Evolutionary conservation across 2,888 invertebrate genomes (phyloP), one percentile per base, ranked within the genome.

Genomic region (Elegia similella): DNA sequence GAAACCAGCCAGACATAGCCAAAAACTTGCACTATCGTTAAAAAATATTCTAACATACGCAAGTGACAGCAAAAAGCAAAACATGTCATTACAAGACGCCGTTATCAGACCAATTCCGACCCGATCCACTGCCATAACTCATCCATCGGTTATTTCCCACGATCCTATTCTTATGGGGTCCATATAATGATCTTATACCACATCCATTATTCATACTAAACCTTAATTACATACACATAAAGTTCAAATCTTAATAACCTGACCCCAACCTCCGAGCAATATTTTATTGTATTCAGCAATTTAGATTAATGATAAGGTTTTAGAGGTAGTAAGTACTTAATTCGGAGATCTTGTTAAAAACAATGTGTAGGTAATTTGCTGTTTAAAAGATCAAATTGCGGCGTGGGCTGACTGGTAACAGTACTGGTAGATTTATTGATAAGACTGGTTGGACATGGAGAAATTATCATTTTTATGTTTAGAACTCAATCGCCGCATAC

Each of bases 261-360:
- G 62, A 67, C 60, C 64, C 62, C 68, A 72, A 78, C 72, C 78
- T 81, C 75, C 68, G 67, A 78, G 83, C 83, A 82, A 88, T 88
- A 89, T 88, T 88, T 90, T 90, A 90, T 89, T 88, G 87, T 88
- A 89, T 88, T 88, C 88, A 71, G 82, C 90, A 89, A 91, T 91
- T 90, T 90, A 90, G 90, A 91, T 91, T 88, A 86, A 90, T 90
- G 90, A 91, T 91, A 90, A 90, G 82, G 82, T 80, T 86, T 82
- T 81, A 81, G 83, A 84, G 80, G 80, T 75, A 85, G 79, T 88
- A 88, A 89, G 89, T 88, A 87, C 88, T 90, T 88, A 90, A 88
- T 90, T 82, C 87, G 85, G 88, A 87, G 83, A 88, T 85, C 86
- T 84, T 82, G 86, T 88, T 87, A 83, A 82, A 87, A 82, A 78